A percentile compares a stretch with the other conserved stretches of the same genome.
These are phyloP conservation scores for Sebastes jordani DNA, from an alignment of 2,797 vertebrate genomes.

Conservation along the genomic window DNA sequence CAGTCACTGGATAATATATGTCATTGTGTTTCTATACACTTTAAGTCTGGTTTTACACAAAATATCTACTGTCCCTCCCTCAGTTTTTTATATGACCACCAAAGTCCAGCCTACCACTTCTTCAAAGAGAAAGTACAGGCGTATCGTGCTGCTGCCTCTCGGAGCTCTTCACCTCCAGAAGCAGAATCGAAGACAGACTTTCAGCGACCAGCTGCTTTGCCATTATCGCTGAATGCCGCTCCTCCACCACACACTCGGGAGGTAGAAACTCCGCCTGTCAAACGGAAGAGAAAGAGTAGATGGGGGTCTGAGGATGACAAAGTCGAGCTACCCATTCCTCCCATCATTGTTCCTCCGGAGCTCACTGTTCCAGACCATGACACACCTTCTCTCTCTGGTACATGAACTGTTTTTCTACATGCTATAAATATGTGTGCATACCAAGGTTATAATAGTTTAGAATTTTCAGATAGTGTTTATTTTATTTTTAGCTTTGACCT, in stretches of 20 bases:
- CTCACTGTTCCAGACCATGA: conserved; percentile 55
- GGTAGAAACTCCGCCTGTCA: conserved; percentile 69
- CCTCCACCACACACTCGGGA: conserved; percentile 21
- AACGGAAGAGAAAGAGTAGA: conserved; percentile 95
- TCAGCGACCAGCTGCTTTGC: conserved; percentile 16
- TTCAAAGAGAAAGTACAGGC: conserved; percentile 91
- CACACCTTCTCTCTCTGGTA: conserved; percentile 79
- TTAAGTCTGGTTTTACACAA: not conserved
- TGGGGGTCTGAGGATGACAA: conserved; percentile 97
- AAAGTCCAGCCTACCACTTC: conserved; percentile 88
- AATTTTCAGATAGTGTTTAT: too few species aligned
- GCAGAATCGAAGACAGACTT: conserved; percentile 15
- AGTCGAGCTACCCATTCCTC: conserved; percentile 86
- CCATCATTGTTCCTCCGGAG: conserved; percentile 68
- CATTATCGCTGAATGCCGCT: not conserved
- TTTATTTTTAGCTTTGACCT: too few species aligned
- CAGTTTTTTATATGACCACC: conserved; percentile 93
- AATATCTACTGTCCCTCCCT: not conserved
- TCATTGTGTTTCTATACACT: not conserved
- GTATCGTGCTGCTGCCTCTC: conserved; percentile 78
- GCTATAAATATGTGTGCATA: not conserved
- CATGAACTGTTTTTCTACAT: not conserved
- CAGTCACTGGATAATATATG: conserved; percentile 12
- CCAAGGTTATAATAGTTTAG: too few species aligned
- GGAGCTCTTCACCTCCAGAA: conserved; percentile 33